phyloP scores from a whole-genome alignment of 1,140 invertebrate genomes.

The Drosophila funebris region DNA sequence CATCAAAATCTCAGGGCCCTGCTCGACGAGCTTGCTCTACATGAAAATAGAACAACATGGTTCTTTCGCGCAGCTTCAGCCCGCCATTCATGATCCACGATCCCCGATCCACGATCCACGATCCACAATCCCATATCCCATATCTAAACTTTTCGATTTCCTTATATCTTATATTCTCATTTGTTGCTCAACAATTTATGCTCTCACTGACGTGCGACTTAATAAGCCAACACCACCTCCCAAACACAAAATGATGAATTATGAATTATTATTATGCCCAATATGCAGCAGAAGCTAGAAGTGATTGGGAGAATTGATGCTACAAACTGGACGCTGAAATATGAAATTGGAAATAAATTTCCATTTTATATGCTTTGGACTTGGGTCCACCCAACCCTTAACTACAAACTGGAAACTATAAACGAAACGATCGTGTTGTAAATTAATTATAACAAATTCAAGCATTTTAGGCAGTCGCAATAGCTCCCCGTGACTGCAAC shows the following conservation, averaged over 20 bases:
- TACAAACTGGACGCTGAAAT: conserved; percentile 16
- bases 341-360: conserved; percentile 79
- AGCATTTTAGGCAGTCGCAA: conserved; percentile 15
- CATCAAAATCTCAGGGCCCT: conserved; percentile 75
- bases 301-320: conserved; percentile 47
- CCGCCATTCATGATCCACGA: no score
- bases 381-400: conserved; percentile 21
- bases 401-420: conserved; percentile 31
- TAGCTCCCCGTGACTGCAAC: background rate
- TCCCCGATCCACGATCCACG: no score
- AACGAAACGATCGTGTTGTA: conserved; percentile 67
- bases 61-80: no score
- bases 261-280: conserved; percentile 39
- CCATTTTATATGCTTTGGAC: conserved; percentile 42
- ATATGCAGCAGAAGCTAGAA: conserved; percentile 31
- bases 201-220: conserved; percentile 72
- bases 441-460: conserved; percentile 81
- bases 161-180: conserved; percentile 15
- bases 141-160: conserved; percentile 5
- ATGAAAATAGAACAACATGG: conserved; percentile 71
- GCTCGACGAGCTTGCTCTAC: conserved; percentile 32
- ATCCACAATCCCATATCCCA: background rate
- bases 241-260: conserved; percentile 65
- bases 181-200: conserved; percentile 69
- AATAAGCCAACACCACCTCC: conserved; percentile 55